phyloP scores from a whole-genome alignment of 1,140 invertebrate species.

The Eubasilissa regina region DNA sequence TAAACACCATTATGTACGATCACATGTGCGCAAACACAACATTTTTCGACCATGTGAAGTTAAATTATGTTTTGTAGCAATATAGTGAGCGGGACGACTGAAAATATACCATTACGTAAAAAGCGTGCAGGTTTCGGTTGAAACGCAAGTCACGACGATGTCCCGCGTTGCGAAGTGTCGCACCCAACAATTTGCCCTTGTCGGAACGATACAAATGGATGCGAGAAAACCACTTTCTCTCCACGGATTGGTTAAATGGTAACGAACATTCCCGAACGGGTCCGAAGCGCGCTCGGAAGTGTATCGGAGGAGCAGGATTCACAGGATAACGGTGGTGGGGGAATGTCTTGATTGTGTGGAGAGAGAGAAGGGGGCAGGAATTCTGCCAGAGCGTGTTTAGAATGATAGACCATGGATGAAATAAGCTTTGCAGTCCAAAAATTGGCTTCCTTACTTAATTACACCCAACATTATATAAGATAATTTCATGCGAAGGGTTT shows the following conservation, averaged over 20 bases:
- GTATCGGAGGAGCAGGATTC: background rate
- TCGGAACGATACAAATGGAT: background rate
- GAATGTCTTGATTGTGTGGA: slow-evolving; percentile 10
- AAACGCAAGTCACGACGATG: too few species aligned
- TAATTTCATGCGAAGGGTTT: too few species aligned
- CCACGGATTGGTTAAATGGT: background rate
- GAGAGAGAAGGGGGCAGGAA: background rate
- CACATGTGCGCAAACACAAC: slow-evolving; percentile 7
- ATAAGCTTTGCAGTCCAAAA: slow-evolving; percentile 24
- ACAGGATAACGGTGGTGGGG: background rate
- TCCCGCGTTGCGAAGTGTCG: background rate
- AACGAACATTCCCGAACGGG: background rate
- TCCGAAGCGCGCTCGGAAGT: slow-evolving; percentile 2
- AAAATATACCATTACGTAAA: background rate
- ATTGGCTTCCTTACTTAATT: slow-evolving; percentile 27
- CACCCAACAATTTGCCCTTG: background rate
- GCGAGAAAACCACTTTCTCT: slow-evolving; percentile 1
- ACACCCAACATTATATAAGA: background rate
- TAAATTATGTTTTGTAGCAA: slow-evolving; percentile 12
- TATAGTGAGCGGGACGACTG: background rate
- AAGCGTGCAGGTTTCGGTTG: background rate
- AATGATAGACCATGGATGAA: slow-evolving; percentile 18
- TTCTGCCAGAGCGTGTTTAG: slow-evolving; percentile 4
- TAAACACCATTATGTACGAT: background rate
- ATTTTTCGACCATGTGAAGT: slow-evolving; percentile 30